Conservation (phyloP, 2,113 vertebrate genomes). For the Rhineura floridana region DNA sequence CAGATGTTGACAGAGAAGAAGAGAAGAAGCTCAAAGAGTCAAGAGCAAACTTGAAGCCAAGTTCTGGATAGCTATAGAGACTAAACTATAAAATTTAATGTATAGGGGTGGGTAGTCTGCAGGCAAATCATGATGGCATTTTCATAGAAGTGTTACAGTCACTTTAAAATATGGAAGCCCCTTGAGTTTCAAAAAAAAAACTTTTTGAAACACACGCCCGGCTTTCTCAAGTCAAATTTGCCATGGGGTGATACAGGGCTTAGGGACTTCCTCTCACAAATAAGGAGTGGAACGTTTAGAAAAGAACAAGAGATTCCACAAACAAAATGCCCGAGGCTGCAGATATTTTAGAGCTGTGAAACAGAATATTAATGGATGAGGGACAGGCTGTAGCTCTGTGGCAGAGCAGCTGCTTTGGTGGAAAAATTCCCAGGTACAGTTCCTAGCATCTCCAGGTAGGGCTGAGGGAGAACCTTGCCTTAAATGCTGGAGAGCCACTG, state of each 20-base stretch:
- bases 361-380: background rate
- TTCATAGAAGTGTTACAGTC: background rate
- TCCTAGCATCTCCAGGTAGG: too few species aligned
- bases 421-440: too few species aligned
- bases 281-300: background rate
- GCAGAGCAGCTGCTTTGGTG: too few species aligned
- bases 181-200: conserved; percentile 38
- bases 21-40: conserved; percentile 25
- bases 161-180: conserved; percentile 32
- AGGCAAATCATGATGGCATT: conserved; percentile 35
- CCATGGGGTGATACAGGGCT: background rate
- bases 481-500: too few species aligned
- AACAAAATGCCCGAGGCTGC: background rate
- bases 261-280: background rate
- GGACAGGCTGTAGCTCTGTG: too few species aligned
- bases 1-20: conserved; percentile 57
- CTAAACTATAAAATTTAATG: background rate
- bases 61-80: conserved; percentile 29
- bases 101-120: conserved; percentile 19
- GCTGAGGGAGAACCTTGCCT: too few species aligned
- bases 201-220: background rate
- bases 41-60: conserved; percentile 31
- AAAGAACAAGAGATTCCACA: background rate
- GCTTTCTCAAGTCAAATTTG: background rate
- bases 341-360: background rate